Conservation (phyloP, 1,140 invertebrate species). For the Stegodyphus mimosarum region DNA sequence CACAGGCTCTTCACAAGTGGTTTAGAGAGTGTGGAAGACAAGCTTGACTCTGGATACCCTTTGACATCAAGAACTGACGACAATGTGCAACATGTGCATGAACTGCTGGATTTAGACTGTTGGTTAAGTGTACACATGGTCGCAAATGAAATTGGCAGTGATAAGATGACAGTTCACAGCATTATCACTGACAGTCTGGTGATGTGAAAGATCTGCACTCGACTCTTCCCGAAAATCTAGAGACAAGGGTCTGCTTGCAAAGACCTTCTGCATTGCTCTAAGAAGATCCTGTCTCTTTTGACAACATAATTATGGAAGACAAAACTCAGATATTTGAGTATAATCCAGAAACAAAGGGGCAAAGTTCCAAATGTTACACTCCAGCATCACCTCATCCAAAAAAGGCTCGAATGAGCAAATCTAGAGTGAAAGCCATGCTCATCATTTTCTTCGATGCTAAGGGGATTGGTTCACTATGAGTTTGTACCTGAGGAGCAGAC, state of each 20-base stretch:
- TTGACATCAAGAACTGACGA: background rate
- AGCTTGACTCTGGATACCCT: background rate
- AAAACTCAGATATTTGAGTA: constrained; percentile 18
- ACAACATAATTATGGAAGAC: constrained; percentile 15
- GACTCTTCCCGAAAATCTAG: too few species aligned
- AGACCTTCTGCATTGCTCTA: too few species aligned
- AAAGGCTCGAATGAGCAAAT: background rate
- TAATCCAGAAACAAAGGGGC: constrained; percentile 29
- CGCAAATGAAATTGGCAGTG: too few species aligned
- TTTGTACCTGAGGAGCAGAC: background rate
- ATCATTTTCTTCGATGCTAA: background rate
- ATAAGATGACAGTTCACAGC: too few species aligned
- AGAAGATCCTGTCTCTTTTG: background rate
- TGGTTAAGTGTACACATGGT: background rate
- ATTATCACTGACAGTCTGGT: too few species aligned
- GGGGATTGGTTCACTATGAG: background rate
- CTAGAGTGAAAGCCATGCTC: background rate
- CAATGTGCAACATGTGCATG: background rate
- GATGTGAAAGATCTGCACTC: too few species aligned
- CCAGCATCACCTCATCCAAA: background rate
- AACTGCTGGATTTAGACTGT: background rate
- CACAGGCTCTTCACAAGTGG: background rate
- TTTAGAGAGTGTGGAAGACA: background rate
- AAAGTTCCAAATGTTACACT: constrained; percentile 22
- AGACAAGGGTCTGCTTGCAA: too few species aligned